Conservation (phyloP, 2,113 vertebrate species). For the Eurystomus gularis region DNA sequence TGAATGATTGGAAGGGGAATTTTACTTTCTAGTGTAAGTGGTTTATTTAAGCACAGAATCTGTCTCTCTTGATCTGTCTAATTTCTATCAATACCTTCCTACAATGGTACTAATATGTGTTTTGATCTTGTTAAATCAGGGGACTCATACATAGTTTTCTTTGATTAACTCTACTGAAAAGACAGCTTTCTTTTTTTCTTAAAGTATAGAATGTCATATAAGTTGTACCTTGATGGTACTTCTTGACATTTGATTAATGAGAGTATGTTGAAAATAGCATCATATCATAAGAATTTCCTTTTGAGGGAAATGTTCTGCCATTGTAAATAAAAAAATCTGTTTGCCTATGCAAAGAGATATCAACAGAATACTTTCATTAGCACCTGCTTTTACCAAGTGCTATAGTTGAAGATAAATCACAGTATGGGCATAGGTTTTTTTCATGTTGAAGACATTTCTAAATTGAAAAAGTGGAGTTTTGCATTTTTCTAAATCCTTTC, state of each 20-base stretch:
- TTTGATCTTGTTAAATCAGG: not conserved
- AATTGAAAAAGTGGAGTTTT: not conserved
- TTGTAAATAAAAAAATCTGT: not conserved
- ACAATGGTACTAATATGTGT: no score
- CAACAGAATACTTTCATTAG: not conserved
- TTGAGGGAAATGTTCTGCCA: not conserved
- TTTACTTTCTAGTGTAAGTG: not conserved
- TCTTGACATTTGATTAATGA: no score
- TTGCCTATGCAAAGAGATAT: not conserved
- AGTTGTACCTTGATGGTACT: no score
- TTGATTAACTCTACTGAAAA: no score
- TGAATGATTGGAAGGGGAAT: not conserved
- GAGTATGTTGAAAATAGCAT: not conserved
- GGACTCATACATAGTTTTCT: no score
- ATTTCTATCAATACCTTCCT: no score
- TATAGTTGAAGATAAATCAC: not conserved
- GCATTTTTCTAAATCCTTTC: not conserved
- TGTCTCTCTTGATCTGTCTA: not conserved
- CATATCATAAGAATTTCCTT: not conserved
- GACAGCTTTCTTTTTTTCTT: no score
- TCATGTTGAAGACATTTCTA: not conserved
- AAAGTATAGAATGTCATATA: no score
- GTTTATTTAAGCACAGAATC: not conserved
- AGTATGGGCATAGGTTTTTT: not conserved
- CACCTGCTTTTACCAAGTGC: not conserved